A percentile compares a stretch with the other conserved stretches of the same genome.
These are phyloP conservation scores for Tenodera sinensis DNA, from an alignment of 2,888 invertebrate species.

Conservation along the genomic window DNA sequence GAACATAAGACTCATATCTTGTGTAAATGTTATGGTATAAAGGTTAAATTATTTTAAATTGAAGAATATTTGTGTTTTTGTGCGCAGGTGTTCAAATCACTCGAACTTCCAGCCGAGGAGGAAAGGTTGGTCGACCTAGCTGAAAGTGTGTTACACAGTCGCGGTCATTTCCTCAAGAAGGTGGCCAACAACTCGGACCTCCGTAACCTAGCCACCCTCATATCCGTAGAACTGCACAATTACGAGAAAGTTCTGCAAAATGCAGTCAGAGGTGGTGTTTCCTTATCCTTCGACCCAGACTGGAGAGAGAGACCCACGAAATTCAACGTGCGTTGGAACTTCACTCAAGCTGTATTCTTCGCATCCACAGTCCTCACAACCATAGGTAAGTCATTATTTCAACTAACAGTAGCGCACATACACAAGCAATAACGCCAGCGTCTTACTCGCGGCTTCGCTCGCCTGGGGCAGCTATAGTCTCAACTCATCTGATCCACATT, in stretches of 20 bases:
- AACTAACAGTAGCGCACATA: too few species aligned
- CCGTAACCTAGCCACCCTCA: constrained; percentile 18
- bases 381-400: constrained; percentile 60
- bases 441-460: too few species aligned
- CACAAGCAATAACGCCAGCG: too few species aligned
- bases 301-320: constrained; percentile 1
- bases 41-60: too few species aligned
- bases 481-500: too few species aligned
- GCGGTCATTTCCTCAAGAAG: constrained; percentile 56
- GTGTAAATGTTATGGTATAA: too few species aligned
- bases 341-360: constrained; percentile 81
- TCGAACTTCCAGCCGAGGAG: constrained; percentile 75
- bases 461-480: too few species aligned
- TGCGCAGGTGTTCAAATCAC: constrained; percentile 64
- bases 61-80: background rate
- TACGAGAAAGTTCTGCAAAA: constrained; percentile 59
- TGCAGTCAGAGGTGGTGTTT: constrained; percentile 66
- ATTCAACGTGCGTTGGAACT: constrained; percentile 58
- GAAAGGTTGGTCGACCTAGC: constrained; percentile 54
- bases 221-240: constrained; percentile 39
- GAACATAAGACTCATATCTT: too few species aligned
- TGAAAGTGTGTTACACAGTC: constrained; percentile 46
- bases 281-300: constrained; percentile 38
- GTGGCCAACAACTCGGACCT: constrained; percentile 58
- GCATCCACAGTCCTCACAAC: constrained; percentile 88